phyloP scores from a whole-genome alignment of 2,888 invertebrate genomes.

The Apamea crenata region DNA sequence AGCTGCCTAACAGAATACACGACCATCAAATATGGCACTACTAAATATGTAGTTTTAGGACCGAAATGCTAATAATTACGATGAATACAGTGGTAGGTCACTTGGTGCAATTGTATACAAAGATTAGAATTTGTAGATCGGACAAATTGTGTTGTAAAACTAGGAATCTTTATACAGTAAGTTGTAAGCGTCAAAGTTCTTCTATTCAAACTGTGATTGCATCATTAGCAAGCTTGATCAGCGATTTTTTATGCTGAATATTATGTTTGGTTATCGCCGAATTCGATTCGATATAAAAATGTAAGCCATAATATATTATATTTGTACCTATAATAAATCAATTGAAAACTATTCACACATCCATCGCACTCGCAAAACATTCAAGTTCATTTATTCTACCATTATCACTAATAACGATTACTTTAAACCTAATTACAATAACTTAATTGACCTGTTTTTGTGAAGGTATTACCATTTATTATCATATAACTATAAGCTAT shows the following conservation, averaged over 20 bases:
- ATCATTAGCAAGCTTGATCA: slow-evolving; percentile 20
- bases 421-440: slow-evolving; percentile 58
- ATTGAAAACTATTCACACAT: slow-evolving; percentile 46
- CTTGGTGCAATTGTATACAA: slow-evolving; percentile 16
- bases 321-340: slow-evolving; percentile 65
- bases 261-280: slow-evolving; percentile 12
- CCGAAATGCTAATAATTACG: background rate
- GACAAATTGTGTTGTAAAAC: slow-evolving; percentile 15
- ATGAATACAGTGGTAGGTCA: slow-evolving; percentile 13
- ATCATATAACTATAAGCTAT: background rate
- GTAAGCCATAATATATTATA: slow-evolving; percentile 58
- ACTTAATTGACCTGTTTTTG: slow-evolving; percentile 63
- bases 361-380: slow-evolving; percentile 47
- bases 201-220: slow-evolving; percentile 22
- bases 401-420: slow-evolving; percentile 40
- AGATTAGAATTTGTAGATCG: slow-evolving; percentile 13
- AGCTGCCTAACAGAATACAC: slow-evolving; percentile 35
- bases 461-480: slow-evolving; percentile 51
- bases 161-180: slow-evolving; percentile 10
- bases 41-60: background rate
- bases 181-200: slow-evolving; percentile 23
- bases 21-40: slow-evolving; percentile 38
- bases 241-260: slow-evolving; percentile 2
- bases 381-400: slow-evolving; percentile 51
- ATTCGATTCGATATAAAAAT: slow-evolving; percentile 47